Evolutionary conservation across 2,113 vertebrate species (phyloP), one percentile per base, ranked within the genome.

Genomic region (Hippocampus guttulatus): DNA sequence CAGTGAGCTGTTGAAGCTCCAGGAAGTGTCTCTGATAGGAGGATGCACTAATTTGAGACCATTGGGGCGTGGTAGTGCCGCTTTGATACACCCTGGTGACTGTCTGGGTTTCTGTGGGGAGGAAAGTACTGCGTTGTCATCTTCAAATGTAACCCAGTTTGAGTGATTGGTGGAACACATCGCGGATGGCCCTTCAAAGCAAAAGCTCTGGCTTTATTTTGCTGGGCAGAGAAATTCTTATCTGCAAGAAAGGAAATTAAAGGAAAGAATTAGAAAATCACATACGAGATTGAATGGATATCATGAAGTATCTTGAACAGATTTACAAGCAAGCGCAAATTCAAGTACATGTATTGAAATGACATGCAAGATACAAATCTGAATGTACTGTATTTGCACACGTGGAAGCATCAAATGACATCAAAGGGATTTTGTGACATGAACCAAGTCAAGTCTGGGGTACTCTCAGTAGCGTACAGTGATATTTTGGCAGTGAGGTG

Each of bases 71-170:
- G 93, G 94, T 1, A 92, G 80, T 8, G 92, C 91, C 1, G 88
- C 84, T 79, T 90, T 89, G 83, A 67, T 91, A 74, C 90, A 89
- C 23, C 77, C 75, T 25, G 90, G 72, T 72, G 90, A 85, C 71
- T 82, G 78, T 41, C 82, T 1, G 57, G 88, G 45, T 82, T 93
- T 95, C 80, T 91, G 94, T 80, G 94, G 91, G 1, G 94, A 91
- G 2, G 94, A 90, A 73, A 94, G 92, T 2, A 92, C 73, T 0
- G 91, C 84, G 49, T 68, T 81, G 70, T 98, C 96, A 0, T 99
- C 96, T 62, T 98, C 97, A 67, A 99, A 99, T 2, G 95, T 98
- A 79, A 99, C 96, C 97, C 97, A 99, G 71, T 93, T 95, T 68
- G 94, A 92, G 80, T 95, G 94, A 86, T 96, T 98, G 33, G 92